These are phyloP conservation scores for Xanthorhoe spadicearia DNA, from an alignment of 2,888 invertebrate genomes.

Conservation along the genomic window DNA sequence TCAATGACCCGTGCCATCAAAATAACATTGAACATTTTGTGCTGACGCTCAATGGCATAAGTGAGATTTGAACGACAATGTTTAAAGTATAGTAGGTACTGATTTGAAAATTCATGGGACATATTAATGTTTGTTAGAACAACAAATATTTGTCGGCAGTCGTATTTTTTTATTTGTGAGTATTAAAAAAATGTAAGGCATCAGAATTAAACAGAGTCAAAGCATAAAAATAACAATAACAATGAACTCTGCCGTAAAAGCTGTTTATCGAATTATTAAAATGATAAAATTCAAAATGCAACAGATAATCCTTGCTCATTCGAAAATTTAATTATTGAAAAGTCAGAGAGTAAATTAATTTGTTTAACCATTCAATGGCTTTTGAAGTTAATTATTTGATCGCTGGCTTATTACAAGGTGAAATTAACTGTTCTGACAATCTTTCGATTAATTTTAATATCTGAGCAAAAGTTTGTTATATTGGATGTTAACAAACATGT, in stretches of 20 bases:
- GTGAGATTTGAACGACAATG: too few relatives aligned
- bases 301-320: not conserved
- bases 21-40: not conserved
- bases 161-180: too few relatives aligned
- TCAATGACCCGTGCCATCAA: not conserved
- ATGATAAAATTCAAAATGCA: not conserved
- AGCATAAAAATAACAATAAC: not conserved
- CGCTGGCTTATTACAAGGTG: conserved; percentile 6
- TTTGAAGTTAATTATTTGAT: conserved; percentile 13
- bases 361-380: conserved; percentile 7
- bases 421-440: conserved; percentile 2
- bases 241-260: not conserved
- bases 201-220: too few relatives aligned
- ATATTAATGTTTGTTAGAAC: too few relatives aligned
- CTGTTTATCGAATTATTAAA: not conserved
- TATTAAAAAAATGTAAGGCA: too few relatives aligned
- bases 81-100: too few relatives aligned
- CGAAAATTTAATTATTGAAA: conserved; percentile 7
- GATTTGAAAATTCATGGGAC: too few relatives aligned
- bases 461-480: not conserved
- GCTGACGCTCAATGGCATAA: not conserved
- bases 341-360: conserved; percentile 8
- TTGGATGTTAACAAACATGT: not conserved
- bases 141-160: too few relatives aligned
- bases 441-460: not conserved